Percentiles rank a stretch among this genome's conserved stretches.
Conservation (phyloP, 2,797 vertebrate genomes). For the Acanthurus leucopareius region DNA sequence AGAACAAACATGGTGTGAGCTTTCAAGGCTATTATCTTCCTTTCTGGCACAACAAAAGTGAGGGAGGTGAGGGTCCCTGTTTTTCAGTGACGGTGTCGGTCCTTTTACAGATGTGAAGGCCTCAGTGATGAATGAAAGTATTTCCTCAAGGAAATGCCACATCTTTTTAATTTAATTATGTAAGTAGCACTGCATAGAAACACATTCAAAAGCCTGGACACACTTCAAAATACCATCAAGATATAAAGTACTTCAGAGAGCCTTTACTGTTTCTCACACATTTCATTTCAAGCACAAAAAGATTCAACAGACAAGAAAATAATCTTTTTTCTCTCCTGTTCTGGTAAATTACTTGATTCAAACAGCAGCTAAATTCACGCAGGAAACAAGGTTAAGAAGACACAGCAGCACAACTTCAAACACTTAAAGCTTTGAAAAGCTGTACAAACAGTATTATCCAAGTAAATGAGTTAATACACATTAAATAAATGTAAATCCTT, state of each 20-base stretch:
- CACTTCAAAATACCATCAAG: slow-evolving; percentile 43
- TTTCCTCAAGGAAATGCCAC: slow-evolving; percentile 38
- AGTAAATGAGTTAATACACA: slow-evolving; percentile 21
- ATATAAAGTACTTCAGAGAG: slow-evolving; percentile 18
- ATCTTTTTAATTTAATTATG: slow-evolving; percentile 56
- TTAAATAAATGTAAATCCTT: background rate
- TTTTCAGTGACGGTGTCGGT: too few species aligned
- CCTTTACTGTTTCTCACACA: slow-evolving; percentile 21
- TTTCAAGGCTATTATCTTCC: slow-evolving; percentile 27
- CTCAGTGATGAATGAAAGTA: slow-evolving; percentile 8
- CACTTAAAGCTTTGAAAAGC: slow-evolving; percentile 24
- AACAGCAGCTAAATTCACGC: slow-evolving; percentile 21
- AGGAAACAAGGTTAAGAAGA: slow-evolving; percentile 20
- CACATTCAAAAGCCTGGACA: slow-evolving; percentile 58
- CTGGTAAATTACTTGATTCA: slow-evolving; percentile 14
- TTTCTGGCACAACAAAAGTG: slow-evolving; percentile 14
- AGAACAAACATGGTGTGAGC: slow-evolving; percentile 57
- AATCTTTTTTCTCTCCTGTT: background rate
- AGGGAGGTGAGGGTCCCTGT: slow-evolving; percentile 1
- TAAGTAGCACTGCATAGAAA: slow-evolving; percentile 52
- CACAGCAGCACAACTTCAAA: slow-evolving; percentile 25
- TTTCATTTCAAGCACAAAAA: slow-evolving; percentile 54
- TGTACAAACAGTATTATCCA: slow-evolving; percentile 29
- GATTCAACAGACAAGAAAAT: slow-evolving; percentile 17
- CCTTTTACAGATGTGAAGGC: slow-evolving; percentile 11